phyloP scores from a whole-genome alignment of 1,140 invertebrate genomes.

The Scylla paramamosain region DNA sequence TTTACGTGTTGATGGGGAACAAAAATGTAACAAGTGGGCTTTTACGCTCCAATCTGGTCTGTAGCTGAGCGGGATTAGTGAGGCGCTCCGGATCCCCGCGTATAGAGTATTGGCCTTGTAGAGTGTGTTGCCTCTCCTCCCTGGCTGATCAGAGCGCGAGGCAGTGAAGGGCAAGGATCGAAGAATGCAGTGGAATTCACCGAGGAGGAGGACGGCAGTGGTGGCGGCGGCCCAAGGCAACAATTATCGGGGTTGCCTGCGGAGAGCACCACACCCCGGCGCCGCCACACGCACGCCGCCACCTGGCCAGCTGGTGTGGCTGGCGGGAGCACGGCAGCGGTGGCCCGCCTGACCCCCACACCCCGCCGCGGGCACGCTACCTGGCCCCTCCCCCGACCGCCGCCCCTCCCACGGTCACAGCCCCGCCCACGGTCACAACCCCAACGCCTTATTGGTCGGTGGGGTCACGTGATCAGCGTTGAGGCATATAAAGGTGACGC shows the following conservation, averaged over 20 bases:
- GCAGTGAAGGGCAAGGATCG: not conserved
- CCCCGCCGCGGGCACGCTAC: conserved; percentile 63
- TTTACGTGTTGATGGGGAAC: not conserved
- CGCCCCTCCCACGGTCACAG: conserved; percentile 68
- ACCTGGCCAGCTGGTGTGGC: conserved; percentile 63
- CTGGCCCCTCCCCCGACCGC: conserved; percentile 62
- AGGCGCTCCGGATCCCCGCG: not conserved
- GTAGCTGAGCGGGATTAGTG: not conserved
- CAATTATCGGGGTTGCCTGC: conserved; percentile 67
- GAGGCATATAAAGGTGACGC: conserved; percentile 69
- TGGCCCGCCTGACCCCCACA: conserved; percentile 70
- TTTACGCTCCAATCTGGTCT: conserved; percentile 10
- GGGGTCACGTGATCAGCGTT: conserved; percentile 64
- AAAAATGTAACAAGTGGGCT: conserved; percentile 13
- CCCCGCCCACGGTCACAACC: conserved; percentile 70
- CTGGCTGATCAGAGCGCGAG: not conserved
- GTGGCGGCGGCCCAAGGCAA: conserved; percentile 42
- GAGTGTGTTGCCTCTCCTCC: not conserved
- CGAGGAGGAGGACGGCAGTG: not conserved
- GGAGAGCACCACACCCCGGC: conserved; percentile 67
- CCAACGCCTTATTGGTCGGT: conserved; percentile 68
- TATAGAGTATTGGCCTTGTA: not conserved
- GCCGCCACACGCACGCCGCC: conserved; percentile 70
- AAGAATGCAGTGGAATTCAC: not conserved
- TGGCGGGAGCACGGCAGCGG: conserved; percentile 50